These are phyloP conservation scores for Chironomus striatipennis DNA, from an alignment of 1,140 invertebrate species.

Conservation along the genomic window DNA sequence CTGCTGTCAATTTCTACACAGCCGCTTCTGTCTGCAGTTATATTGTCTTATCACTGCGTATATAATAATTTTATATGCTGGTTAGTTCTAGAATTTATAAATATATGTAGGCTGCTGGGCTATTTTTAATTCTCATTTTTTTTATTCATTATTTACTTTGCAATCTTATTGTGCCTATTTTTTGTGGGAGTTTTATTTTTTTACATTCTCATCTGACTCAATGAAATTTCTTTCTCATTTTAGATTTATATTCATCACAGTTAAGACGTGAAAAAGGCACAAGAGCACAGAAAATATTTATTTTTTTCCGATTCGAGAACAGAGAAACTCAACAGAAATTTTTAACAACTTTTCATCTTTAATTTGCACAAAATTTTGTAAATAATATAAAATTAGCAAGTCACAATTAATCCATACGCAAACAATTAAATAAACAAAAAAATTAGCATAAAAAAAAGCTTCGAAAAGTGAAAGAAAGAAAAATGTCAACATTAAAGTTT, in stretches of 20 bases:
- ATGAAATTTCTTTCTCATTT: not conserved
- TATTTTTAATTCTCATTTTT: constrained; percentile 9
- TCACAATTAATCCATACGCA: too few relatives aligned
- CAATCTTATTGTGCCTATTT: not conserved
- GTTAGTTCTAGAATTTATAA: not conserved
- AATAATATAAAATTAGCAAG: constrained; percentile 13
- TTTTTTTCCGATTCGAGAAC: not conserved
- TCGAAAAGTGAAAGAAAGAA: constrained; percentile 30
- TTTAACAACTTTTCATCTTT: not conserved
- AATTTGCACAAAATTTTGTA: not conserved
- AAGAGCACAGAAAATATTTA: not conserved
- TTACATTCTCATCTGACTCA: not conserved
- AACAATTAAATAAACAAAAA: too few relatives aligned
- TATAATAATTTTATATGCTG: not conserved
- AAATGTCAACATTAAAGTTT: constrained; percentile 52
- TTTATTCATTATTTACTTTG: not conserved
- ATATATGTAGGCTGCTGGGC: not conserved
- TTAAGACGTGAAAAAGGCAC: not conserved
- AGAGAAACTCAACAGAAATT: not conserved
- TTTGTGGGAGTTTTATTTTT: not conserved
- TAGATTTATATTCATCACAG: not conserved
- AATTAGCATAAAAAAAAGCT: not conserved
- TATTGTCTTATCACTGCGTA: constrained; percentile 6
- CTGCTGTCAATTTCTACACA: not conserved
- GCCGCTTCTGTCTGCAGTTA: not conserved